Base-by-base conservation (phyloP, 2,797 vertebrate species). In the Peromyscus aztecus region DNA sequence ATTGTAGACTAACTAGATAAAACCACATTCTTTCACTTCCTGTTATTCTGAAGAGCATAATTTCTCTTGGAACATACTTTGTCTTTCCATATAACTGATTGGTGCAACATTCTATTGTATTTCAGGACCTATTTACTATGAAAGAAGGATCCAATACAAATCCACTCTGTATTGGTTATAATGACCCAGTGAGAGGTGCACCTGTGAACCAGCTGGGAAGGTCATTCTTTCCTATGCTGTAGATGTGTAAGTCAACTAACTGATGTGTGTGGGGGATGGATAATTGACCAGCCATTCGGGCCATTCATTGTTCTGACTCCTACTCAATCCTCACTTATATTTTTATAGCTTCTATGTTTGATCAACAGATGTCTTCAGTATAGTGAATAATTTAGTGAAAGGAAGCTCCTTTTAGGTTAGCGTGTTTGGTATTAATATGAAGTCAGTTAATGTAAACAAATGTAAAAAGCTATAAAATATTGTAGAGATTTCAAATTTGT, bases 331-430 rank as follows among this genome's bases (percentile, higher is more conserved):
- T 40, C 71, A 34, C 46, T 55, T 92, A 40, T 1, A 52, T 52
- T 85, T 91, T 85, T 89, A 40, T 43, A 71, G 76, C 52, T 78
- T 4, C 12, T 92, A 34, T 83, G 37, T 29, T 80, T 88, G 11
- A 63, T 80, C n/a, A 83, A 78, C 24, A 94, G 43, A 71, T 88
- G 43, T 52, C 84, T 97, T 76, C 16, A 82, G n/a, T 24, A 69
- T 3, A 80, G 11, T 69, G 1, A 76, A 84, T 88, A 71, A 73
- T 65, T 91, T 96, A 77, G 8, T 10, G 24, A 73, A 90, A 89
- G 10, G 12, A 89, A 95, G 6, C 55, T 2, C 40, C 91, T 94
- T 13, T 67, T 93, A 49, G 65, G 2, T 86, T 46, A 59, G 55
- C 57, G 80, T 73, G 82, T 78, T 52, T 86, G 46, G 10, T 78